Percentiles rank a stretch among this genome's conserved stretches.
Evolutionary conservation across 2,797 vertebrate species (phyloP).

Genomic region (Orientallactaga sibirica): DNA sequence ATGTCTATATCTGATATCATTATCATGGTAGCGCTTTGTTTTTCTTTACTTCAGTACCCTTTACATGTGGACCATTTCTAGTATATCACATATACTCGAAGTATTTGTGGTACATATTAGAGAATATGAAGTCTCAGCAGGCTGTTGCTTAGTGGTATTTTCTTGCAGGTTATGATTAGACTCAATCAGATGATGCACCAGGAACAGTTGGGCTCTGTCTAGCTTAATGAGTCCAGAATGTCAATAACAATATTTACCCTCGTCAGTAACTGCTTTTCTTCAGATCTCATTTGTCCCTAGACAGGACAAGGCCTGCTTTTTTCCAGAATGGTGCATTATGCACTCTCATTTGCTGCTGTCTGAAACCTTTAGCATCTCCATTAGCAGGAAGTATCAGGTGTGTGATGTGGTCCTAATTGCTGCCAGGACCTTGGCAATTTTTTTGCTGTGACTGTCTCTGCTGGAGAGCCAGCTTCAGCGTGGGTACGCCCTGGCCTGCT

Average conservation of each 20-base stretch:
- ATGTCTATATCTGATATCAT: not conserved
- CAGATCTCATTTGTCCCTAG: not conserved
- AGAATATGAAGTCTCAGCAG: not conserved
- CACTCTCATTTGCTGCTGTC: not conserved
- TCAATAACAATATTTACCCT: not conserved
- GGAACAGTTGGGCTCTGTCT: not conserved
- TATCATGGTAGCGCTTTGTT: not conserved
- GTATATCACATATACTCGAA: not conserved
- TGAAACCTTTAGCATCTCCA: not conserved
- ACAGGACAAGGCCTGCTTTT: not conserved
- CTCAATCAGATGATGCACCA: not conserved
- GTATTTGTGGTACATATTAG: not conserved
- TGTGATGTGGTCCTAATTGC: not conserved
- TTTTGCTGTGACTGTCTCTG: constrained; percentile 13
- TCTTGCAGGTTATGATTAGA: not conserved
- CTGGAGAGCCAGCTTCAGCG: not conserved
- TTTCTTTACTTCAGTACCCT: not conserved
- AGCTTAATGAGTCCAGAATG: not conserved
- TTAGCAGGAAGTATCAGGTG: constrained; percentile 5
- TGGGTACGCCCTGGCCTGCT: not conserved
- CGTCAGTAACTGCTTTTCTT: not conserved
- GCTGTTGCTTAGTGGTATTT: not conserved
- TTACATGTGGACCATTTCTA: not conserved
- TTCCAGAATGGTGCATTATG: not conserved
- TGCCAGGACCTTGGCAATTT: not conserved